Evolutionary conservation across 1,140 invertebrate species (phyloP).

Genomic region (Macrocentrus cingulum): DNA sequence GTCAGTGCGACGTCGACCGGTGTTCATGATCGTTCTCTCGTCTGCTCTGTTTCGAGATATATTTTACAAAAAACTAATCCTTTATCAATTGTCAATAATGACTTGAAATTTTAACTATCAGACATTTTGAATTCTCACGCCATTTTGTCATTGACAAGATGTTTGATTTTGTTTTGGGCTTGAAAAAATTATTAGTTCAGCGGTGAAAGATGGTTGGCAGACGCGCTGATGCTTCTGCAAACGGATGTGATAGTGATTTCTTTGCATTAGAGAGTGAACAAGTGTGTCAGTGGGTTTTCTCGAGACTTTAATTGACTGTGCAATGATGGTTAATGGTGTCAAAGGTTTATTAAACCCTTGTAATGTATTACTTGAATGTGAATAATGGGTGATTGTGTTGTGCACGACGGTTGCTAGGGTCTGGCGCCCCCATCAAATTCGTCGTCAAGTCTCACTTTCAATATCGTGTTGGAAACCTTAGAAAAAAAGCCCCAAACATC

Average conservation of each 20-base stretch:
- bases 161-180: no score
- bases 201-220: neutral
- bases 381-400: constrained; percentile 6
- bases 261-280: constrained; percentile 24
- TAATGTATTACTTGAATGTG: neutral
- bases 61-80: constrained; percentile 1
- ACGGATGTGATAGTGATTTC: constrained; percentile 5
- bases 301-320: constrained; percentile 11
- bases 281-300: constrained; percentile 25
- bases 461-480: neutral
- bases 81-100: neutral
- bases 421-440: neutral
- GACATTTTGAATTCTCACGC: no score
- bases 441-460: neutral
- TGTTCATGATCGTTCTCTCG: constrained; percentile 19
- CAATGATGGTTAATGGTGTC: constrained; percentile 11
- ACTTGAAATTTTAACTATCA: no score
- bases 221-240: neutral
- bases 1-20: constrained; percentile 28
- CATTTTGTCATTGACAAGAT: no score
- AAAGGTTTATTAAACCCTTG: constrained; percentile 5
- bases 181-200: no score
- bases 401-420: constrained; percentile 11
- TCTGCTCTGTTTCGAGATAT: neutral
- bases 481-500: neutral